Conservation (phyloP, 1,140 invertebrate species). For the Galleria mellonella region DNA sequence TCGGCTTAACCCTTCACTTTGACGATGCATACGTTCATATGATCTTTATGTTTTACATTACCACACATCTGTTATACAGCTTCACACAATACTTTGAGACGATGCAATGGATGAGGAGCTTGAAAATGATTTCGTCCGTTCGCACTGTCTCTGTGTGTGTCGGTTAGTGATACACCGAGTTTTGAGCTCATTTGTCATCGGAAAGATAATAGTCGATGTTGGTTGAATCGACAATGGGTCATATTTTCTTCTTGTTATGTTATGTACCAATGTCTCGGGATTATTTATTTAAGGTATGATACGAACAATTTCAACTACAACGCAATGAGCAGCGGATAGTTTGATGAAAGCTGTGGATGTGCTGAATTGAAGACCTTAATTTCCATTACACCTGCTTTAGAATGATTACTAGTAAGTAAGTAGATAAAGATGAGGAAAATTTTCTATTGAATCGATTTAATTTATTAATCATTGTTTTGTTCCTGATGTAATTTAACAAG, state of each 20-base stretch:
- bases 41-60: constrained; percentile 11
- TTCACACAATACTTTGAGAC: constrained; percentile 6
- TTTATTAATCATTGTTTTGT: no score
- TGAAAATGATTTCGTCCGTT: constrained; percentile 4
- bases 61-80: constrained; percentile 1
- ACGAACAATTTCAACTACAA: no score
- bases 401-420: no score
- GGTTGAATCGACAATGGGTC: constrained; percentile 50
- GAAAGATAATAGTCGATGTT: constrained; percentile 52
- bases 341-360: no score
- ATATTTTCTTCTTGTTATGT: constrained; percentile 39
- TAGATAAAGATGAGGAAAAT: no score
- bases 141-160: constrained; percentile 8
- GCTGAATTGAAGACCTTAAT: no score
- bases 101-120: constrained; percentile 28
- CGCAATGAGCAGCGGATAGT: no score
- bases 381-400: no score
- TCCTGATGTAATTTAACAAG: no score
- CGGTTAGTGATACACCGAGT: constrained; percentile 29
- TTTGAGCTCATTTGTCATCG: constrained; percentile 59
- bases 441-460: no score
- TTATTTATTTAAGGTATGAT: constrained; percentile 1
- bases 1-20: constrained; percentile 48
- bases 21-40: constrained; percentile 5
- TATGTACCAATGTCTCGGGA: constrained; percentile 13